Evolutionary conservation across 2,797 vertebrate species (phyloP), one percentile per base, ranked within the genome.

Genomic region (Podarcis lilfordi): DNA sequence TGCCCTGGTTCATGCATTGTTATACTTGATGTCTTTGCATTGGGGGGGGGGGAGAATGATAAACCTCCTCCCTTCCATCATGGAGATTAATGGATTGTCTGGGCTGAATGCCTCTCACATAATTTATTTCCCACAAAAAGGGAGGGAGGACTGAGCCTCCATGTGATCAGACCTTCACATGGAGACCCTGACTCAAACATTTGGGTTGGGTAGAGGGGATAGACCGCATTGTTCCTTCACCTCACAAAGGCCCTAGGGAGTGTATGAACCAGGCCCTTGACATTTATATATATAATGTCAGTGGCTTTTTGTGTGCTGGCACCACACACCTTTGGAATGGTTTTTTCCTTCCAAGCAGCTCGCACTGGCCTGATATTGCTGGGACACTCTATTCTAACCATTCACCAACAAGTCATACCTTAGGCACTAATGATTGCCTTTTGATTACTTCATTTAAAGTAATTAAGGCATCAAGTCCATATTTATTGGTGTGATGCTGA

Each of bases 341-440:
- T 84, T 45, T 77, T 88, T 2, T 0, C 37, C 80, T 92, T 74
- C 29, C 8, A 13, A 0, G 84, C 1, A 0, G 77, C 76, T 90
- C 84, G 89, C 93, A 87, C 90, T 93, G 85, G 89, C 91, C 4
- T 13, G 5, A 83, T 84, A 86, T 74, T 85, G 89, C 92, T 94
- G 90, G 89, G 93, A 89, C 23, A 71, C 27, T 92, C 91, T 89
- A 90, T 89, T 94, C 91, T 61, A 88, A 89, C n/a, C 15, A 64
- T 40, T 4, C 17, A 71, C 59, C 80, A 64, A 19, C 0, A 0
- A 1, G 84, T 80, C 2, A 0, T 69, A 68, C 64, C 80, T 90
- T 76, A 81, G 86, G 35, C 80, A 90, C 74, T 85, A 90, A 82
- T 17, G 0, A 69, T 19, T 80, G 35, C 37, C 11, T 74, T 86